These are phyloP conservation scores for Larimichthys polyactis DNA, from an alignment of 2,113 vertebrate genomes.

Conservation along the genomic window DNA sequence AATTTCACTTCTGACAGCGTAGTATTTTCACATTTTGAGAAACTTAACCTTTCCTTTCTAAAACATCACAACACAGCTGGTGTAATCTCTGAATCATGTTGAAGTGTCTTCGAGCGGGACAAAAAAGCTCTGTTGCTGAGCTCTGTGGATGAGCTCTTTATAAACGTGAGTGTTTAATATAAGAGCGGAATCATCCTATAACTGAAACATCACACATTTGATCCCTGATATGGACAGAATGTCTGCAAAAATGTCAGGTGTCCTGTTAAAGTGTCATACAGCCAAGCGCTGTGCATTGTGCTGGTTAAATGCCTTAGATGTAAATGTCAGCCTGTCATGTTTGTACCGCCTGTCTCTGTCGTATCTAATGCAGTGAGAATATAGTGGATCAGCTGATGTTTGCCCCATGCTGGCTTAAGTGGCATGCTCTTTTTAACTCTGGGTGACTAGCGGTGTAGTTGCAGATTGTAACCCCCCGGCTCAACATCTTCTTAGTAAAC, in stretches of 20 bases:
- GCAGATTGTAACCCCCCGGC: too few relatives aligned
- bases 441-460: background rate
- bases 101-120: background rate
- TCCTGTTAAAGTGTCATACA: constrained; percentile 5
- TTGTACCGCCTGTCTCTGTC: background rate
- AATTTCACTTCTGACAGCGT: background rate
- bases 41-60: background rate
- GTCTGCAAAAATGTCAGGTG: constrained; percentile 35
- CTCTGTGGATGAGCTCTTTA: background rate
- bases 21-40: background rate
- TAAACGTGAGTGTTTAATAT: background rate
- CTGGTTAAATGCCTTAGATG: background rate
- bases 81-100: background rate
- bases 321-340: constrained; percentile 30
- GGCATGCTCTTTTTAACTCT: background rate
- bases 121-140: background rate
- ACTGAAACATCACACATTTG: background rate
- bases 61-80: background rate
- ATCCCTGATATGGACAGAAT: background rate
- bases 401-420: background rate
- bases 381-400: background rate
- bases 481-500: too few relatives aligned
- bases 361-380: background rate
- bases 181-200: background rate
- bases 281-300: background rate